These are phyloP conservation scores for Chromobotia macracanthus DNA, from an alignment of 2,797 vertebrate genomes.

Conservation along the genomic window DNA sequence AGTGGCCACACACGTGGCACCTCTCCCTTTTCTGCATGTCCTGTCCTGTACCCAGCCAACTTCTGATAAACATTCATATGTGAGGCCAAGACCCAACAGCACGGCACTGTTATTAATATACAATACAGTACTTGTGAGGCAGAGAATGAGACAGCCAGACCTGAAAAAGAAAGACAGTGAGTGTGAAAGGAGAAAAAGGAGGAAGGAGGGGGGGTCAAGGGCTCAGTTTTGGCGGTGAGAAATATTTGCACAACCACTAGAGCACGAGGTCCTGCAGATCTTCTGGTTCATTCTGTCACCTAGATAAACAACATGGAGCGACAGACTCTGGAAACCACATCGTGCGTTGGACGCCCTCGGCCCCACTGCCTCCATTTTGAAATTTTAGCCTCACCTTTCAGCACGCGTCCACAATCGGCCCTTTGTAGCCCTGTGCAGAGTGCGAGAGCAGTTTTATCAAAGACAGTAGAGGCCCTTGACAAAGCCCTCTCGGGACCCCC, in stretches of 20 bases:
- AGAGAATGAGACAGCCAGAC: slow-evolving; percentile 30
- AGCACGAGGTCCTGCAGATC: slow-evolving; percentile 52
- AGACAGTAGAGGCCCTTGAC: slow-evolving; percentile 46
- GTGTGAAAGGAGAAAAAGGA: slow-evolving; percentile 18
- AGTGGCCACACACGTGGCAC: slow-evolving; percentile 57
- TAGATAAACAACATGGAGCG: slow-evolving; percentile 51
- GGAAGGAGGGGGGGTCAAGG: slow-evolving; percentile 8
- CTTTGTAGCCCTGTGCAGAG: slow-evolving; percentile 55
- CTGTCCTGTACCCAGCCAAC: slow-evolving; percentile 50
- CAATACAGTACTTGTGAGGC: slow-evolving; percentile 52
- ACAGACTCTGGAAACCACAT: slow-evolving; percentile 40
- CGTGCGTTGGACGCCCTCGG: slow-evolving; percentile 14
- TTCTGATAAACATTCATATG: slow-evolving; percentile 62
- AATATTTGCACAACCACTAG: slow-evolving; percentile 47
- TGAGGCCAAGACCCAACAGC: slow-evolving; percentile 54
- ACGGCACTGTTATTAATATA: slow-evolving; percentile 56
- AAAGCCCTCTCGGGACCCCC: slow-evolving; percentile 46
- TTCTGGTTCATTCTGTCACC: slow-evolving; percentile 51
- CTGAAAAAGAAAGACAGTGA: slow-evolving; percentile 22
- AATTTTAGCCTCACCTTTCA: slow-evolving; percentile 51
- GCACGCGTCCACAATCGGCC: slow-evolving; percentile 38
- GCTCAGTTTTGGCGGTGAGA: slow-evolving; percentile 27
- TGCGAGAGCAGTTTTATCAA: slow-evolving; percentile 45
- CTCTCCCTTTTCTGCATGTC: slow-evolving; percentile 43
- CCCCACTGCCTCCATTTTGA: slow-evolving; percentile 54